Conservation (phyloP, 2,113 vertebrate species). For the Manacus vitellinus region DNA sequence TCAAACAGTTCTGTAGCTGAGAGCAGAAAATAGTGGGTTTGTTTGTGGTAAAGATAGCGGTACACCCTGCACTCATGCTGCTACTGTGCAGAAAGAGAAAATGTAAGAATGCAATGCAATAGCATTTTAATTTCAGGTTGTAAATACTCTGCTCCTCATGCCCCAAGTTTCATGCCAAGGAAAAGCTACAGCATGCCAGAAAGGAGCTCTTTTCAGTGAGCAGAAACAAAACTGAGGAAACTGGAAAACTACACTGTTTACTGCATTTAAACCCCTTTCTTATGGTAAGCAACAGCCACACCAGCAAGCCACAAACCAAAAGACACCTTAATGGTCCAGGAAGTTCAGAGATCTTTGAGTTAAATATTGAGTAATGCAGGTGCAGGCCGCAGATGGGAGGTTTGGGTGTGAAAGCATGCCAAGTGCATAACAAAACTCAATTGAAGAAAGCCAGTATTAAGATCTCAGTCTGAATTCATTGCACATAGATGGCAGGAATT, state of each 20-base stretch:
- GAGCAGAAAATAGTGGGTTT: not conserved
- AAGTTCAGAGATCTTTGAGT: slow-evolving; percentile 49
- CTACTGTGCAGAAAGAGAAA: not conserved
- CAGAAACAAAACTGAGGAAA: slow-evolving; percentile 48
- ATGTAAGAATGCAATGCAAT: not conserved
- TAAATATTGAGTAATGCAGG: slow-evolving; percentile 65
- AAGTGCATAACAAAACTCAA: slow-evolving; percentile 66
- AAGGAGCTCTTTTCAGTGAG: slow-evolving; percentile 31
- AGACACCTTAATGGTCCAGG: slow-evolving; percentile 49
- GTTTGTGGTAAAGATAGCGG: slow-evolving; percentile 13
- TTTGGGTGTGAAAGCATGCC: slow-evolving; percentile 61
- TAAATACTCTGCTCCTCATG: slow-evolving; percentile 17
- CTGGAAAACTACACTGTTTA: not conserved
- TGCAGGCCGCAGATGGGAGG: slow-evolving; percentile 72
- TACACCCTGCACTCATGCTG: not conserved
- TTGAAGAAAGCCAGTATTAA: slow-evolving; percentile 72
- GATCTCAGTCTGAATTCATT: slow-evolving; percentile 41
- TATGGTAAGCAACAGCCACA: not conserved
- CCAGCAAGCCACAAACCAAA: slow-evolving; percentile 23
- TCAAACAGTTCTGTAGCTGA: not conserved
- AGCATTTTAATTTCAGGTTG: slow-evolving; percentile 48
- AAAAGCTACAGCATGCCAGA: slow-evolving; percentile 41
- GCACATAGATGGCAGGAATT: slow-evolving; percentile 55
- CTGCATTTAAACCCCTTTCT: not conserved
- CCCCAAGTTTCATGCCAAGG: not conserved